phyloP scores from a whole-genome alignment of 2,888 invertebrate species.

The Calameuta idolon region DNA sequence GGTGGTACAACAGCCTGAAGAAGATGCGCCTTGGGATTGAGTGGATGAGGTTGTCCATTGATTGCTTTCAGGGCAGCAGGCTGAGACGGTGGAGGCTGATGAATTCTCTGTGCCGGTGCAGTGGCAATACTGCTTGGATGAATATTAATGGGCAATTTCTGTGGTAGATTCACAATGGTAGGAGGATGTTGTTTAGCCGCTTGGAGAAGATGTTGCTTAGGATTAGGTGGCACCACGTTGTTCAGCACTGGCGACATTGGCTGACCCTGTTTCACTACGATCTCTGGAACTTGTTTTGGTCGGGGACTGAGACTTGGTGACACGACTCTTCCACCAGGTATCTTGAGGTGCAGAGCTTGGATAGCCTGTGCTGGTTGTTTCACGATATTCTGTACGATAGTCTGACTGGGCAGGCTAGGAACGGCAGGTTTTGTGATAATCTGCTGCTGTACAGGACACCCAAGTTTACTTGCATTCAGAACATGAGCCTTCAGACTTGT shows the following conservation, averaged over 20 bases:
- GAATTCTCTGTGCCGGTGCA: conserved; percentile 46
- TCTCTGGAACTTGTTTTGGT: conserved; percentile 42
- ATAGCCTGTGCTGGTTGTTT: conserved; percentile 54
- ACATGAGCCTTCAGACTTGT: conserved; percentile 76
- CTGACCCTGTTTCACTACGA: conserved; percentile 47
- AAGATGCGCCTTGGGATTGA: conserved; percentile 66
- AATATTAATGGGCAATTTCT: conserved; percentile 54
- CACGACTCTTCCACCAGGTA: conserved; percentile 51
- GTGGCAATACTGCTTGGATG: conserved; percentile 48
- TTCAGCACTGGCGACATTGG: conserved; percentile 63
- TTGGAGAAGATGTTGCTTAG: conserved; percentile 51
- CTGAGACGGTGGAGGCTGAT: conserved; percentile 50
- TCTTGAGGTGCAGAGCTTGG: conserved; percentile 55
- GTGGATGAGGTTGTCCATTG: conserved; percentile 60
- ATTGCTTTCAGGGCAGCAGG: conserved; percentile 53
- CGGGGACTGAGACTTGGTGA: conserved; percentile 59
- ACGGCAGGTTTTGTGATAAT: conserved; percentile 52
- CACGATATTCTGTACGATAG: conserved; percentile 55
- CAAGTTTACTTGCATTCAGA: conserved; percentile 66
- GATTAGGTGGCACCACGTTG: conserved; percentile 59
- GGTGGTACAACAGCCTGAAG: conserved; percentile 67
- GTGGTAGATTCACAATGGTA: conserved; percentile 57
- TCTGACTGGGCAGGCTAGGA: conserved; percentile 46
- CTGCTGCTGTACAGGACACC: conserved; percentile 43
- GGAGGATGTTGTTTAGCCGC: conserved; percentile 42